Evolutionary conservation across 2,113 vertebrate species (phyloP).

Genomic region (Bufo bufo): DNA sequence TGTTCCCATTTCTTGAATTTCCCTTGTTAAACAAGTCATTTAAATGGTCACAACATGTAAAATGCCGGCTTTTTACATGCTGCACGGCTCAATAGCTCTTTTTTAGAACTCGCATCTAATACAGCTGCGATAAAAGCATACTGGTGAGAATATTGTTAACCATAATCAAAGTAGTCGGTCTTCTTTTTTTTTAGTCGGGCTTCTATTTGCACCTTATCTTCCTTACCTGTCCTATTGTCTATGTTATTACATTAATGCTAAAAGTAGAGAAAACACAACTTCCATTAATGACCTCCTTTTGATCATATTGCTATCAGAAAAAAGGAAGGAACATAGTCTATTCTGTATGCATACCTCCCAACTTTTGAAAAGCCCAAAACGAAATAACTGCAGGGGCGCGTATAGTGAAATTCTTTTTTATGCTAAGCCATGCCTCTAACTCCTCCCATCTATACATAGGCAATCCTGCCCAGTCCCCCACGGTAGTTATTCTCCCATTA

Average conservation of each 20-base stretch:
- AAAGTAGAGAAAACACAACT: neutral
- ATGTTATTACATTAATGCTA: neutral
- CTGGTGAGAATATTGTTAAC: neutral
- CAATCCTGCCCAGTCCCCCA: too few species aligned
- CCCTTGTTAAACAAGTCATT: constrained; percentile 27
- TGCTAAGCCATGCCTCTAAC: too few species aligned
- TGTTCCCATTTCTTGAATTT: constrained; percentile 13
- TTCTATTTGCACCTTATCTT: neutral
- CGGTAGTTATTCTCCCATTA: too few species aligned
- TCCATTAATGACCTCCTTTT: too few species aligned
- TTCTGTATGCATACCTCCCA: too few species aligned
- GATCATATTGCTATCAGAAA: too few species aligned
- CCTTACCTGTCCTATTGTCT: neutral
- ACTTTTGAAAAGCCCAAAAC: too few species aligned
- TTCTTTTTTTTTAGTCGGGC: neutral
- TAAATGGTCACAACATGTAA: constrained; percentile 27
- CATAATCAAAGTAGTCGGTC: neutral
- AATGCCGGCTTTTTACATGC: neutral
- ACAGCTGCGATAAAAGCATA: neutral
- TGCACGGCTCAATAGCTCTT: neutral
- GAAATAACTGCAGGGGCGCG: too few species aligned
- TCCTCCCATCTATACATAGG: too few species aligned
- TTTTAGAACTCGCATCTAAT: neutral
- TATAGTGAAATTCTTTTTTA: too few species aligned
- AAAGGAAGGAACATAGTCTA: too few species aligned